Evolutionary conservation across 2,113 vertebrate species (phyloP).

Genomic region (mouse (Mus musculus)): DNA sequence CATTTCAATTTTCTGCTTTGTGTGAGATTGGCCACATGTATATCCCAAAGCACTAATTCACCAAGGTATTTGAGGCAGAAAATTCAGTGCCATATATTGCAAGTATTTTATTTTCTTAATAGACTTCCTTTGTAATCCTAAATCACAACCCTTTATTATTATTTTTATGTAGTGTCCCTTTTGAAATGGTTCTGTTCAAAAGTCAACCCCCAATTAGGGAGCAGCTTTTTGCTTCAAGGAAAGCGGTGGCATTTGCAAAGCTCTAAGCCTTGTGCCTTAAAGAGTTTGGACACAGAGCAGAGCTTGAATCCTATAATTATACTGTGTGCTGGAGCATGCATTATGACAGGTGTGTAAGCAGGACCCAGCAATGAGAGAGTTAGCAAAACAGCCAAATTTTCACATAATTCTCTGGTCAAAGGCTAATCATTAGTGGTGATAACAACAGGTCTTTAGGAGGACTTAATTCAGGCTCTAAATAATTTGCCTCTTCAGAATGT

Average conservation of each 20-base stretch:
- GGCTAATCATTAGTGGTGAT: conserved; percentile 60
- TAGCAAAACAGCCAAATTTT: conserved; percentile 63
- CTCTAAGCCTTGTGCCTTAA: conserved; percentile 59
- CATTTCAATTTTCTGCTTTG: conserved; percentile 17
- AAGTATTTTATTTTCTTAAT: conserved; percentile 56
- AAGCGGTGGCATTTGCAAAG: conserved; percentile 68
- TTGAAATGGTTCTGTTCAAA: conserved; percentile 64
- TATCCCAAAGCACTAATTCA: conserved; percentile 7
- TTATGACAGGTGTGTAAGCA: conserved; percentile 57
- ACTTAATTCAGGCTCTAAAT: conserved; percentile 28
- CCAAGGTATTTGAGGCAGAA: neutral
- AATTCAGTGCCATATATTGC: neutral
- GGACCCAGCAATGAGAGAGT: conserved; percentile 31
- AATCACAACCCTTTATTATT: conserved; percentile 37
- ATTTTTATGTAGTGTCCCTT: conserved; percentile 43
- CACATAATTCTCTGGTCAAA: conserved; percentile 67
- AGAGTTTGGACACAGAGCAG: conserved; percentile 64
- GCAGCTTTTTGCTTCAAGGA: conserved; percentile 73
- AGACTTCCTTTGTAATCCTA: conserved; percentile 37
- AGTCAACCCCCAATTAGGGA: conserved; percentile 71
- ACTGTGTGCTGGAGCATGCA: conserved; percentile 60
- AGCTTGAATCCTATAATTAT: conserved; percentile 70
- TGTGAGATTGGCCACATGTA: neutral
- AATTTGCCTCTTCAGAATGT: conserved; percentile 52
- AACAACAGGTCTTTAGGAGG: conserved; percentile 39